Base-by-base conservation (phyloP, 2,888 invertebrate species). In the Drosophila recens region DNA sequence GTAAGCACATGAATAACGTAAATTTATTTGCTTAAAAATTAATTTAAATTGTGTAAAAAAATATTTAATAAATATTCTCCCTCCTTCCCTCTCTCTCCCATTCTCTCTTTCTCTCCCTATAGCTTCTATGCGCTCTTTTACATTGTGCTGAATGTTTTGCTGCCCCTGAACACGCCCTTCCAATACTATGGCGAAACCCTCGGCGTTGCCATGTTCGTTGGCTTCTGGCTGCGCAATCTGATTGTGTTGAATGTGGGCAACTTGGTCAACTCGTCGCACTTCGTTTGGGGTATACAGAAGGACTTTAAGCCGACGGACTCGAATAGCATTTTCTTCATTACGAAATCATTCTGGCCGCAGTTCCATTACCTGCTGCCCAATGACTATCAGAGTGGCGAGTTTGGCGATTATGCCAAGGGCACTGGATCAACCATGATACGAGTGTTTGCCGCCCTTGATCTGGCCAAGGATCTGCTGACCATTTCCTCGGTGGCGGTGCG, bases 351-450 rank as follows among this genome's bases (percentile, higher is more conserved):
- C 90, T 97, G 97, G 97, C 95, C 95, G 0, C 95, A 96, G 71
- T 97, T 96, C 89, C 97, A 97, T 89, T 97, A 97, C 82, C 89
- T 96, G 23, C 91, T 96, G 23, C 96, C 97, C 0, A 95, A 95
- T 93, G 97, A 97, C 88, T 97, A 96, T 92, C 96, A 96, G 88
- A 95, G 95, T n/a, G 96, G 96, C 9, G 97, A 97, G 92, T 97
- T 94, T 77, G 97, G 97, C 3, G 94, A 94, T 48, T 97, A 97
- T 84, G 95, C 95, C 6, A 67, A 88, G 0, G 97, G 96, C 5
- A 95, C 94, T 67, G 94, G 94, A 0, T 95, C 96, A 0, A 94
- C 94, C 0, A 94, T 96, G 82, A 95, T 97, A 56, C 94, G 96
- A 46, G 94, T 96, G 0, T 96, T 94, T 91, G 95, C 95, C 0